phyloP scores from a whole-genome alignment of 2,797 vertebrate genomes.

The Microctenopoma lineatum region DNA sequence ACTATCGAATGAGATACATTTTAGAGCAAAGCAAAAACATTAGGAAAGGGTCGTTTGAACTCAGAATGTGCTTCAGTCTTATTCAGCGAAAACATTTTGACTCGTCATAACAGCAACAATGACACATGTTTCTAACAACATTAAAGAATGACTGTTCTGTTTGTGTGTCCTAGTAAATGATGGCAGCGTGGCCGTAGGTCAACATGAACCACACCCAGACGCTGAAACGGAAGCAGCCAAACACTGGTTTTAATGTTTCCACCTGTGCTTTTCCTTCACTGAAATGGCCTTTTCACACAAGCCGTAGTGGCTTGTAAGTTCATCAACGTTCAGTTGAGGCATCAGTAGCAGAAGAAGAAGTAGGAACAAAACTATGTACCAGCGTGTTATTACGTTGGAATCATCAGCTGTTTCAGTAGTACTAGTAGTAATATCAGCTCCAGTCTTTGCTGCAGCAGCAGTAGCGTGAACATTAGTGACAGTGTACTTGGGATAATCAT shows the following conservation, averaged over 20 bases:
- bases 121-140: neutral
- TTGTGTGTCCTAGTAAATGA: neutral
- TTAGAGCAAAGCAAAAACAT: constrained; percentile 6
- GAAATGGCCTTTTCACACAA: neutral
- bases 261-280: neutral
- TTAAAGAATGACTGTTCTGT: neutral
- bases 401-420: neutral
- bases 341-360: neutral
- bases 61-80: neutral
- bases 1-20: constrained; percentile 21
- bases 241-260: neutral
- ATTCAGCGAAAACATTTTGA: neutral
- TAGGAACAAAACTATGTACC: neutral
- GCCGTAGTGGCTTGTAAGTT: neutral
- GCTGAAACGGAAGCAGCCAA: constrained; percentile 2
- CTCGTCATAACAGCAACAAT: neutral
- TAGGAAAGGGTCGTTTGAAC: constrained; percentile 3
- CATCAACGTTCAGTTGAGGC: neutral
- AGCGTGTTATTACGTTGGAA: no score
- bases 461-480: neutral
- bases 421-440: neutral
- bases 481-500: neutral
- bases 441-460: neutral
- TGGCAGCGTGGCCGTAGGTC: neutral
- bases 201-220: neutral